Evolutionary conservation across 2,888 invertebrate species (phyloP).

Genomic region (Plemyria rubiginata): DNA sequence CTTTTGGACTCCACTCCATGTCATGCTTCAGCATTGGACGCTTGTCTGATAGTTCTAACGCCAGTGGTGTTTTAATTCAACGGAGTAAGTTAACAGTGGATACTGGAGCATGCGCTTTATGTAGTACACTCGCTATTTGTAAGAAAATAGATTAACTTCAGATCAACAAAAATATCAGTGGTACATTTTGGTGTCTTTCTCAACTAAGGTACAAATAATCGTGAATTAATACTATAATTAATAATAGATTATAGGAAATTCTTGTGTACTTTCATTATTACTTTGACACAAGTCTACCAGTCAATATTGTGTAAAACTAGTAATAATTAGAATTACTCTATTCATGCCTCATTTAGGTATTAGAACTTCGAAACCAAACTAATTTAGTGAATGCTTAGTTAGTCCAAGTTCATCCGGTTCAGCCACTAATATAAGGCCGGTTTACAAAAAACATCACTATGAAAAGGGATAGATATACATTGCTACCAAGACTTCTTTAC

Average conservation of each 20-base stretch:
- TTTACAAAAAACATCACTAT: not conserved
- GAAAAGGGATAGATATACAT: not conserved
- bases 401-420: not conserved
- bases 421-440: not conserved
- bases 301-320: slow-evolving; percentile 5
- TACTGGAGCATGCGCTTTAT: not conserved
- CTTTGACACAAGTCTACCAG: slow-evolving; percentile 35
- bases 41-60: not conserved
- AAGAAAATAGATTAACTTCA: slow-evolving; percentile 11
- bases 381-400: slow-evolving; percentile 2
- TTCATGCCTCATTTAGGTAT: slow-evolving; percentile 1
- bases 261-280: slow-evolving; percentile 31
- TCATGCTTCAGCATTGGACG: slow-evolving; percentile 7
- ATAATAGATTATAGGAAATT: slow-evolving; percentile 54
- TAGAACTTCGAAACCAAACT: not conserved
- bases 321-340: not conserved
- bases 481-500: not conserved
- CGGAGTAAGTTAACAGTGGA: not conserved
- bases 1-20: slow-evolving; percentile 10
- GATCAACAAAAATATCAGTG: slow-evolving; percentile 39
- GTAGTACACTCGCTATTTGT: not conserved
- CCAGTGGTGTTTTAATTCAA: not conserved
- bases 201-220: slow-evolving; percentile 71
- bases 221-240: slow-evolving; percentile 54
- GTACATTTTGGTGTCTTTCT: slow-evolving; percentile 46